Evolutionary conservation across 2,888 invertebrate genomes (phyloP).

Genomic region (Bhutanitis thaidina): DNA sequence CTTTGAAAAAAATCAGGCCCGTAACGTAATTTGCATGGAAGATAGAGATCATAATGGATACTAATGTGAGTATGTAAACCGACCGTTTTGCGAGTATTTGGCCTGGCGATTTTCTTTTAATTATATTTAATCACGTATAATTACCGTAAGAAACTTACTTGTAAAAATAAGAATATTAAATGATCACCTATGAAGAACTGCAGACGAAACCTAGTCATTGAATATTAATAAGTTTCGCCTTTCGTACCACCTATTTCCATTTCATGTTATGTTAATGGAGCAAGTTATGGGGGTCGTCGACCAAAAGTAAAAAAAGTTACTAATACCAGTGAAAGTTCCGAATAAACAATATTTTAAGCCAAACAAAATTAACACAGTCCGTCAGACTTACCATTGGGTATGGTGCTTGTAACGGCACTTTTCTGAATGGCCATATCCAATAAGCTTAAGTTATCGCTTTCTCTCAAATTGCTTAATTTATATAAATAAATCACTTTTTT

Average conservation of each 20-base stretch:
- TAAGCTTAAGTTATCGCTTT: too few species aligned
- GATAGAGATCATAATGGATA: too few species aligned
- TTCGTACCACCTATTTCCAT: slow-evolving; percentile 6
- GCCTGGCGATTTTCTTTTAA: too few species aligned
- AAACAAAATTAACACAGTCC: slow-evolving; percentile 5
- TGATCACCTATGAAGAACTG: not conserved
- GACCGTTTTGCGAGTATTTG: too few species aligned
- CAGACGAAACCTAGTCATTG: slow-evolving; percentile 1
- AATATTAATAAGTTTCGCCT: slow-evolving; percentile 13
- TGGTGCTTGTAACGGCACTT: not conserved
- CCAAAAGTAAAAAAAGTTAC: slow-evolving; percentile 14
- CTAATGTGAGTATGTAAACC: too few species aligned
- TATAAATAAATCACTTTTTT: too few species aligned
- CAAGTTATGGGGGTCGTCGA: slow-evolving; percentile 13
- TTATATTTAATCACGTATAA: too few species aligned
- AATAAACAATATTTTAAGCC: slow-evolving; percentile 6
- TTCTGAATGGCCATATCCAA: not conserved
- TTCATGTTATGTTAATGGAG: slow-evolving; percentile 20
- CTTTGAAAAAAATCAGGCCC: too few species aligned
- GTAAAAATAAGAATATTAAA: too few species aligned
- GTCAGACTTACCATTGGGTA: slow-evolving; percentile 1
- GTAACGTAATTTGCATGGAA: too few species aligned
- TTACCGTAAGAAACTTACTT: too few species aligned
- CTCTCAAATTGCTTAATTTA: too few species aligned
- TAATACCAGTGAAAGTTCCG: slow-evolving; percentile 16